Percentiles rank a stretch among this genome's conserved stretches.
Conservation (phyloP, 2,113 vertebrate genomes). For the Oryctolagus cuniculus region mOryCun1.1 NC_091443.1:58868001-58868500, state of each 20-base stretch:
- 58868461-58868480: constrained; percentile 28
- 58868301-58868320: not conserved
- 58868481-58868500: constrained; percentile 20
- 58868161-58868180: constrained; percentile 3
- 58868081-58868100: not conserved
- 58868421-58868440: not conserved
- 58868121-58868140: not conserved
- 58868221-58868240: not conserved
- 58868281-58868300: not conserved
- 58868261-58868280: not conserved
- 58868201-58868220: not conserved
- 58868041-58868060: not conserved
- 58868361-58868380: not conserved
- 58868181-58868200: not conserved
- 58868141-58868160: not conserved
- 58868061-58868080: not conserved
- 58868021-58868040: not conserved
- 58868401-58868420: not conserved
- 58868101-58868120: not conserved
- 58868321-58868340: not conserved
- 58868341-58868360: not conserved
- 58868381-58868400: not conserved
- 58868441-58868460: constrained; percentile 40
- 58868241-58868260: constrained; percentile 13
- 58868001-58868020: no score